Percentiles rank a stretch among this genome's conserved stretches.
Evolutionary conservation across 1,140 invertebrate genomes (phyloP).

Genomic region (Musca vetustissima): DNA sequence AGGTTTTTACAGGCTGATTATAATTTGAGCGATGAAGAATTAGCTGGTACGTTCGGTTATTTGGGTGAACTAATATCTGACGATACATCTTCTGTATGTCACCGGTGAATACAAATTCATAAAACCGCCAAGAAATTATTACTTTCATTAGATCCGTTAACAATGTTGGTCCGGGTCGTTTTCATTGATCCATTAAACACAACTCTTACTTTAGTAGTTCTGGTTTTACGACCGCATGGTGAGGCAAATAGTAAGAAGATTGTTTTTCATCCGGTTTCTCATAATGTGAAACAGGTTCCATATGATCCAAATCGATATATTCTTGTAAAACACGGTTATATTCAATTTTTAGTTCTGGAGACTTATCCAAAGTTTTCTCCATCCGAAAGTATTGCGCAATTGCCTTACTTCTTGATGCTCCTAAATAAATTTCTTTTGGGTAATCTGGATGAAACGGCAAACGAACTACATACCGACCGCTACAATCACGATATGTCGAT

Average conservation of each 20-base stretch:
- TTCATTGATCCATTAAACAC: conserved; percentile 12
- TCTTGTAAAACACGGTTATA: conserved; percentile 17
- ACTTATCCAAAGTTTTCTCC: background rate
- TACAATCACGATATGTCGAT: background rate
- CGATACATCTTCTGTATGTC: conserved; percentile 25
- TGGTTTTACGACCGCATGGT: background rate
- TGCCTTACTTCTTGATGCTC: background rate
- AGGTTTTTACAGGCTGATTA: background rate
- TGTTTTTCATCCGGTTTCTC: background rate
- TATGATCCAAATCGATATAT: conserved; percentile 12
- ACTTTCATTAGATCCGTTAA: background rate
- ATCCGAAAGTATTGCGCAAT: background rate
- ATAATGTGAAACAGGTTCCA: background rate
- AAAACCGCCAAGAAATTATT: conserved; percentile 2
- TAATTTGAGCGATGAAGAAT: background rate
- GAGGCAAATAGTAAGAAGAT: background rate
- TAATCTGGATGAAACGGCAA: background rate
- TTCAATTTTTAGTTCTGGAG: background rate
- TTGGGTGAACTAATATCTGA: conserved; percentile 9
- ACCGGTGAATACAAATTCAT: conserved; percentile 8
- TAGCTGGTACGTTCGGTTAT: background rate
- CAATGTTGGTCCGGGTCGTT: background rate
- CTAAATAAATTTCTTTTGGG: background rate
- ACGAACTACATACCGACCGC: background rate
- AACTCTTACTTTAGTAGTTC: conserved; percentile 21